Evolutionary conservation across 2,797 vertebrate species (phyloP), one percentile per base, ranked within the genome.

Genomic region (Australoheros facetus): DNA sequence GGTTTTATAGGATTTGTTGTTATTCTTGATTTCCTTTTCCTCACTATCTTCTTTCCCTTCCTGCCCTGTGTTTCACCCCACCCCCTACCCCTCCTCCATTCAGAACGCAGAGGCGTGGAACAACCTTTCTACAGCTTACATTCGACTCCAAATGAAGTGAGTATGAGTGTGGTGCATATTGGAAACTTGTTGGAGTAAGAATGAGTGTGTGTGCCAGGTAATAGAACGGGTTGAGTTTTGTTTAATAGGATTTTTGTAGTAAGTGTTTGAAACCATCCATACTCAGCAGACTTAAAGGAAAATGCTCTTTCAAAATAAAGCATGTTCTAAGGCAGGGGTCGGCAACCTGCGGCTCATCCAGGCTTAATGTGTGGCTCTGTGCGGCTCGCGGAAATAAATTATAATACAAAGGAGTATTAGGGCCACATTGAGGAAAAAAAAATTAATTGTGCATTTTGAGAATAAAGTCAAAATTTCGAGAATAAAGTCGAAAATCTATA

Each of bases 71-170:
- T 71, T 9, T 32, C 4, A 1, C 2, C 14, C 26, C 5, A 30
- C 2, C 13, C 5, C n/a, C 28, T 6, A 32, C 1, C 16, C 5
- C 23, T 9, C 64, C 1, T 37, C 5, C 1, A 9, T 90, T 79
- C 91, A 99, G 98, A 99, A 99, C 75, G 96, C 98, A 60, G 98
- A 99, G 87, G 98, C 97, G 5, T 99, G 98, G 98, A 99, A 97
- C 95, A 99, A 99, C 93, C 97, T 99, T 62, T 98, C 98, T 16
- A 97, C 97, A 16, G 98, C 97, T 45, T 97, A 98, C 93, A 99
- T 99, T 90, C 96, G 97, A 90, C 94, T 99, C 84, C 94, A 95
- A 42, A 95, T 96, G 90, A 99, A 99, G 98, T 99, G 95, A 97
- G 98, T 91, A 28, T 5, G 34, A 13, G 37, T 39, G 21, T 64